Base-by-base conservation (phyloP, 2,113 vertebrate genomes). In the Ageneiosus marmoratus region DNA sequence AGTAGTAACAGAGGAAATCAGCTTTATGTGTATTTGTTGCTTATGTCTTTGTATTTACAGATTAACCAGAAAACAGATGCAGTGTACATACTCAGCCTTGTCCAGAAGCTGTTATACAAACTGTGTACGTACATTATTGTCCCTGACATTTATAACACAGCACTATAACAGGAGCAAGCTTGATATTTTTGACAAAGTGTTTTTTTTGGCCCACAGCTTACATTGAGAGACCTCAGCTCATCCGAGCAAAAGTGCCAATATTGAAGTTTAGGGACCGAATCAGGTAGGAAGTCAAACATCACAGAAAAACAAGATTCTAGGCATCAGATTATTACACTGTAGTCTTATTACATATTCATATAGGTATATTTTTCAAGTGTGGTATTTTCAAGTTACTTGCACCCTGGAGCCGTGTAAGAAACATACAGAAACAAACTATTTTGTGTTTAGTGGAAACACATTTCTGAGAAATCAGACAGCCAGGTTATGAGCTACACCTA, bases 161-260 rank as follows among this genome's bases (percentile, higher is more conserved):
- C 27, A 2, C 50, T 6, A 12, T 55, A 15, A 55, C 4, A 12
- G 2, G 13, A 13, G 50, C 20, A 1, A 37, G 22, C 29, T 5
- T 32, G 13, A 65, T 12, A 55, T 34, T 34, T 34, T 34, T 53
- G 50, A 77, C 53, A 4, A 5, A 34, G 18, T 84, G 29, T 50
- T 41, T 41, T n/a, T 32, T 82, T 69, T 60, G 86, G 89, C 91
- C 87, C 91, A 88, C 92, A 94, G 92, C 89, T 27, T 98, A 96
- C 89, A 94, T 99, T 83, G 95, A 96, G 77, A 94, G 90, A 94
- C 94, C 94, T 92, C 95, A 95, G 85, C 94, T 99, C 89, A 99
- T 99, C 89, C 92, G 93, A 92, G 98, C 98, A 86, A 99, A 98
- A 96, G 97, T 99, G 90, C 97, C 97, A 80, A 99, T 99, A 84